Percentiles rank a stretch among this genome's conserved stretches.
These are phyloP conservation scores for Cephus cinctus DNA, from an alignment of 1,140 invertebrate species.

Conservation along the genomic window DNA sequence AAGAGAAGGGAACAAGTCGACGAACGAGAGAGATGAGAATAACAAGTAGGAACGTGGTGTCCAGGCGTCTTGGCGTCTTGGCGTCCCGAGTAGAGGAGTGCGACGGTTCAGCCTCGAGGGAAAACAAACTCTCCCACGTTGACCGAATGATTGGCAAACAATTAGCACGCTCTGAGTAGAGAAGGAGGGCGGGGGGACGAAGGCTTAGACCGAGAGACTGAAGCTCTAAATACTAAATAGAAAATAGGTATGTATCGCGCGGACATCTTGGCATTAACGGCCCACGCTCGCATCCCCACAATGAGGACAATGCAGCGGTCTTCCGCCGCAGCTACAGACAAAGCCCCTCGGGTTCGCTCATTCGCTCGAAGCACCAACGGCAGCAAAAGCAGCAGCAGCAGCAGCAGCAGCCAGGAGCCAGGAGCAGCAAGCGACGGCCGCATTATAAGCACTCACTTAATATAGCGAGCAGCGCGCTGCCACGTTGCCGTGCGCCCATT, in stretches of 20 bases:
- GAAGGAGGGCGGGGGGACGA: no score
- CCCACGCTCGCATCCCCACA: slow-evolving; percentile 24
- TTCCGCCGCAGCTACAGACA: not conserved
- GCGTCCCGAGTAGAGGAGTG: no score
- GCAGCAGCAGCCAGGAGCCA: no score
- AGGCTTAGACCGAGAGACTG: no score
- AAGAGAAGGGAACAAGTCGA: no score
- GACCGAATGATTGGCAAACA: slow-evolving; percentile 21
- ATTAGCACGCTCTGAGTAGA: slow-evolving; percentile 23
- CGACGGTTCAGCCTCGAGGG: no score
- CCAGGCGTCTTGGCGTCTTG: no score
- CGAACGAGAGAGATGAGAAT: no score
- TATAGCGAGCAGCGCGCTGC: not conserved
- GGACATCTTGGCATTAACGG: slow-evolving; percentile 30
- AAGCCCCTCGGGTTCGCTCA: not conserved
- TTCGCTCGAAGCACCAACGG: not conserved
- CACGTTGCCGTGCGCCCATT: not conserved
- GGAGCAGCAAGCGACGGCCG: no score
- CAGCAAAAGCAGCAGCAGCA: not conserved
- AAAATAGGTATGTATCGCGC: no score
- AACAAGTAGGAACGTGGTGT: no score
- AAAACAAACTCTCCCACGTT: slow-evolving; percentile 24
- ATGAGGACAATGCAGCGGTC: slow-evolving; percentile 20
- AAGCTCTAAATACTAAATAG: not conserved
- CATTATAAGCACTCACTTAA: no score